These are phyloP conservation scores for Oscheius sp. DNA, from an alignment of 2,888 invertebrate species.

Conservation along the genomic window DNA sequence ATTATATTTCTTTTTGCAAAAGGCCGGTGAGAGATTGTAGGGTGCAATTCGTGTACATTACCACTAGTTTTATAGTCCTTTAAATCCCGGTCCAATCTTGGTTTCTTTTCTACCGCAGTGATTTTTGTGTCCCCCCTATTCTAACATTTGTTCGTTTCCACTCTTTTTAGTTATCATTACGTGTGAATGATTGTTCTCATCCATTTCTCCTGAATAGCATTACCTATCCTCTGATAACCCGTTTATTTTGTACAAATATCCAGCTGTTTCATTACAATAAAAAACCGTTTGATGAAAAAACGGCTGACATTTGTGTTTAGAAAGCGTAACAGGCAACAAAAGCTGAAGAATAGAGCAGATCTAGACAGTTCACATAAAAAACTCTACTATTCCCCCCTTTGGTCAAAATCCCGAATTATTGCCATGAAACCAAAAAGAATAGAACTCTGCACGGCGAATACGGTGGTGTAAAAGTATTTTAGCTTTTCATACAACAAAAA, in stretches of 20 bases:
- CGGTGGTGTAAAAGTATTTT: no score
- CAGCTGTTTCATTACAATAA: background rate
- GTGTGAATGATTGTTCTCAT: slow-evolving; percentile 31
- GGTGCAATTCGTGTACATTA: slow-evolving; percentile 36
- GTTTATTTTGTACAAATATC: slow-evolving; percentile 19
- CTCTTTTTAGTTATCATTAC: slow-evolving; percentile 22
- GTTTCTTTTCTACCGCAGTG: background rate
- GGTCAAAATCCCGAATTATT: no score
- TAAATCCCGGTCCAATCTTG: slow-evolving; percentile 18
- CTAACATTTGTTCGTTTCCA: slow-evolving; percentile 5
- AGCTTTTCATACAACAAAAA: background rate
- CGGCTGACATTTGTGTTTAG: no score
- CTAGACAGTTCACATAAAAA: no score
- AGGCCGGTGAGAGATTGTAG: slow-evolving; percentile 35
- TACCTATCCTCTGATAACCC: slow-evolving; percentile 1
- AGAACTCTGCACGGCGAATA: no score
- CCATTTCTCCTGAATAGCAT: slow-evolving; percentile 12
- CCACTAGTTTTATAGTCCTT: slow-evolving; percentile 19
- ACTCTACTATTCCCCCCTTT: no score
- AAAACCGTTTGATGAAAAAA: no score
- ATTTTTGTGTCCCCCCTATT: slow-evolving; percentile 20
- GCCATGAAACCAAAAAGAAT: no score
- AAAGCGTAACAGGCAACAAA: no score
- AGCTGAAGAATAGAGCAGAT: no score
- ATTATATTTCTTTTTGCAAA: slow-evolving; percentile 1